Conservation (phyloP, 2,797 vertebrate genomes). For the Limnodromus scolopaceus region DNA sequence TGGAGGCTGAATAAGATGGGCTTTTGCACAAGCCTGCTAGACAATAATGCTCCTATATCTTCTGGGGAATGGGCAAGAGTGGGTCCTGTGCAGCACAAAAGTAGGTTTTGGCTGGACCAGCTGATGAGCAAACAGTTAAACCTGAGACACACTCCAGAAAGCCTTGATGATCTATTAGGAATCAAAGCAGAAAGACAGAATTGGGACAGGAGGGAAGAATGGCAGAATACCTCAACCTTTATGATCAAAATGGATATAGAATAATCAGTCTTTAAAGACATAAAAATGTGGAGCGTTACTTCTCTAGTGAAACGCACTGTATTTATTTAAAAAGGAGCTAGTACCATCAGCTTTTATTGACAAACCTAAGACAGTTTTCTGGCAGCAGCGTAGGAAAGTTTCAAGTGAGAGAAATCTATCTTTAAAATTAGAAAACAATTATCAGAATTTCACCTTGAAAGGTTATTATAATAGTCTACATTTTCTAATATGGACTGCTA, state of each 20-base stretch:
- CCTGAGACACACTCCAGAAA: neutral
- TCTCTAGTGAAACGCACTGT: neutral
- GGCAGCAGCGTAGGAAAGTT: neutral
- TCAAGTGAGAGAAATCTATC: neutral
- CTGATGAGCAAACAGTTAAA: neutral
- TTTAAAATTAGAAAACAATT: neutral
- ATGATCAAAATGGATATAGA: neutral
- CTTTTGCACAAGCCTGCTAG: neutral
- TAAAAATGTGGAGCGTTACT: neutral
- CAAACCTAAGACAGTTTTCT: neutral
- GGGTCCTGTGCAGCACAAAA: neutral
- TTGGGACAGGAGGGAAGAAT: neutral
- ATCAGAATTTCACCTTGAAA: neutral
- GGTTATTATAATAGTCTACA: neutral
- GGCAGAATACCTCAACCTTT: neutral
- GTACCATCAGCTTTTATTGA: neutral
- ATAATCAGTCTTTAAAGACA: neutral
- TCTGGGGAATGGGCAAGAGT: neutral
- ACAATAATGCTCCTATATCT: neutral
- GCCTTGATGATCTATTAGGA: neutral
- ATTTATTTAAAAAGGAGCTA: neutral
- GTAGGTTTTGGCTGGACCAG: neutral
- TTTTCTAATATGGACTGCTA: neutral
- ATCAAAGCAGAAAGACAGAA: neutral
- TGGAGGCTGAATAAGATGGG: neutral